These are phyloP conservation scores for Philhelius pedissequus DNA, from an alignment of 2,888 invertebrate species.

Conservation along the genomic window DNA sequence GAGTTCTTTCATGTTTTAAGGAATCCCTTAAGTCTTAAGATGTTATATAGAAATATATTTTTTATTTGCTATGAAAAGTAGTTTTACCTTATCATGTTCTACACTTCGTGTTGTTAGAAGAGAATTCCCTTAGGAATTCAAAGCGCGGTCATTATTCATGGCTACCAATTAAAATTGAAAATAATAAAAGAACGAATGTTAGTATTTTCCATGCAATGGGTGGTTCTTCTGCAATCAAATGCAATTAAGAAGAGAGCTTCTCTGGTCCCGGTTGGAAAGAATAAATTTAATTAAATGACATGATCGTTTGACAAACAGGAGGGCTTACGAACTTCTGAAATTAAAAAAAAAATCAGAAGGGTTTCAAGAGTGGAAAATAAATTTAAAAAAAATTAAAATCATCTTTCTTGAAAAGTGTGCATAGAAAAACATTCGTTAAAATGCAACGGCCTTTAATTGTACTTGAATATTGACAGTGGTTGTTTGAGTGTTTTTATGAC, in stretches of 20 bases:
- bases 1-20: neutral
- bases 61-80: neutral
- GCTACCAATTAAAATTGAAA: constrained; percentile 21
- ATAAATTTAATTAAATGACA: constrained; percentile 23
- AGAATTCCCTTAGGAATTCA: constrained; percentile 3
- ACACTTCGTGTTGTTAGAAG: neutral
- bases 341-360: neutral
- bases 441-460: neutral
- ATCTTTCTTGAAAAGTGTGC: neutral
- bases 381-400: neutral
- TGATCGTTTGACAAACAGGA: constrained; percentile 8
- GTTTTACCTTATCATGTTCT: neutral
- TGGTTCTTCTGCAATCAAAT: constrained; percentile 31
- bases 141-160: constrained; percentile 36
- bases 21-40: constrained; percentile 5
- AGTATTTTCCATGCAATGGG: neutral
- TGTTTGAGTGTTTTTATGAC: neutral
- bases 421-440: neutral
- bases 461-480: neutral
- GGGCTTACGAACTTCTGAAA: neutral
- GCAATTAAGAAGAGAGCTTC: constrained; percentile 33
- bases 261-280: neutral
- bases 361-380: neutral
- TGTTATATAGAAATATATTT: neutral
- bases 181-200: neutral